Percentiles rank a stretch among this genome's conserved stretches.
Evolutionary conservation across 1,140 invertebrate genomes (phyloP).

Genomic region (Drosophila virilis): DNA sequence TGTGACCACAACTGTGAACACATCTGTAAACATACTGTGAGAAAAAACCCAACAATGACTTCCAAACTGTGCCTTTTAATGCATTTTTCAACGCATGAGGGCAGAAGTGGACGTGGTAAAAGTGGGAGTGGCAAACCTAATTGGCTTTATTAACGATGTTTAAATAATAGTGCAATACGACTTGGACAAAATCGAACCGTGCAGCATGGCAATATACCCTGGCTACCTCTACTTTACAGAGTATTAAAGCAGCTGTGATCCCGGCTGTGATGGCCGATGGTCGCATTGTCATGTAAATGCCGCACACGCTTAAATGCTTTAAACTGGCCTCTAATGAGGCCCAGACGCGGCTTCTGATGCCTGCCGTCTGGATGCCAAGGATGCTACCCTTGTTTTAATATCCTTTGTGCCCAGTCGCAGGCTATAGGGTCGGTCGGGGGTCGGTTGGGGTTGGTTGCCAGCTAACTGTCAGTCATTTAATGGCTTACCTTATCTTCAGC

Average conservation of each 20-base stretch:
- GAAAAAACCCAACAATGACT: too few species aligned
- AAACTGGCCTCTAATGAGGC: conserved; percentile 61
- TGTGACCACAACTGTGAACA: too few species aligned
- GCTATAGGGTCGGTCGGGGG: neutral
- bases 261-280: neutral
- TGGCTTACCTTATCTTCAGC: conserved; percentile 95
- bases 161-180: too few species aligned
- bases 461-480: conserved; percentile 57
- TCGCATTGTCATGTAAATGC: conserved; percentile 53
- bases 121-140: too few species aligned
- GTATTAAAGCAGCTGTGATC: neutral
- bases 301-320: conserved; percentile 51
- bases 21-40: too few species aligned
- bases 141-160: too few species aligned
- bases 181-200: neutral
- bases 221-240: neutral
- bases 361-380: conserved; percentile 9
- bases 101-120: too few species aligned
- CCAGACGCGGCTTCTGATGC: conserved; percentile 18
- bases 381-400: conserved; percentile 53
- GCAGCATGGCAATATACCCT: conserved; percentile 5
- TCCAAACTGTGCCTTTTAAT: too few species aligned
- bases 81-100: too few species aligned
- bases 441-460: neutral
- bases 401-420: neutral